Base-by-base conservation (phyloP, 2,888 invertebrate genomes). In the Apotomis betuletana region DNA sequence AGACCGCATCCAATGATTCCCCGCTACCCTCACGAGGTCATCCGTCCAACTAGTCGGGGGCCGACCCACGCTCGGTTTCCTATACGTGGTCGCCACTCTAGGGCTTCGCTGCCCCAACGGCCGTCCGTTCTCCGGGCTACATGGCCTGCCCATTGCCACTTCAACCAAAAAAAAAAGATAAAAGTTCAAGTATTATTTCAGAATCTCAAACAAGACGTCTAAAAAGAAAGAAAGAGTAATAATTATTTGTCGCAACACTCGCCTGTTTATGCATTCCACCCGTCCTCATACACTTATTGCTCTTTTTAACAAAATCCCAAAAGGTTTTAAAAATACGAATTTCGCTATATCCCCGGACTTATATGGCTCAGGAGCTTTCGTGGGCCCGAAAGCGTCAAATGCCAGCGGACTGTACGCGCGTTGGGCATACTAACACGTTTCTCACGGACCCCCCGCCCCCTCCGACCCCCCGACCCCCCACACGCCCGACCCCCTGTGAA, bases 381-480 rank as follows among this genome's bases (percentile, higher is more conserved):
- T 80, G 76, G 78, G 77, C 76, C 75, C 69, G 74, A 74, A 67
- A 68, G 77, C 78, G 77, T 76, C 83, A 77, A 77, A 76, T 82
- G 80, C 78, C 75, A 72, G 52, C 74, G 77, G 72, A 77, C 80
- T 75, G 72, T 69, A 70, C 69, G 69, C 75, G 77, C 75, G 79
- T 70, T 72, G 71, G 54, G 82, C 79, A 80, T 83, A 82, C 83
- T 80, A 82, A 83, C 77, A 70, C 76, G 67, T 51, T 74, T 67
- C 67, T 67, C 74, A 67, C 46, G 57, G 59, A 46, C 65, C 55
- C 65, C 70, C 58, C 46, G 46, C 69, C 73, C 75, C 67, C 63
- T 59, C 27, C 27, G 27, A 13, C 61, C 68, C 57, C 67, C 63
- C 27, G 54, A 54, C 46, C 44, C 62, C 65, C 57, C 51, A n/a